Evolutionary conservation across 2,113 vertebrate genomes (phyloP).

Genomic region (Hiodon tergisus): DNA sequence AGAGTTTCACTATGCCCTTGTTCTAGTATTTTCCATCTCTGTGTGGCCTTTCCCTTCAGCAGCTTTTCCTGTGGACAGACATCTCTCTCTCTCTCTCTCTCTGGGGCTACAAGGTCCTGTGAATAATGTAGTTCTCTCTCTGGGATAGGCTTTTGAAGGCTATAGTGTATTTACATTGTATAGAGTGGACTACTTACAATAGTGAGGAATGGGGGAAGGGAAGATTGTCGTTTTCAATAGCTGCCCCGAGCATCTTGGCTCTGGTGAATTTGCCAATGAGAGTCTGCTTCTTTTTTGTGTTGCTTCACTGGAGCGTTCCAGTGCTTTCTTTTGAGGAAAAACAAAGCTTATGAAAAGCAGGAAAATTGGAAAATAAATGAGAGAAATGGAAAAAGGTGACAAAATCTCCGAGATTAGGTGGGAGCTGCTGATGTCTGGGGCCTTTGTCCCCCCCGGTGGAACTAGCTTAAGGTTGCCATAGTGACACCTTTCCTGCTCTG

Average conservation of each 20-base stretch:
- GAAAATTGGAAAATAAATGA: not conserved
- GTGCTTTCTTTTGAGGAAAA: not conserved
- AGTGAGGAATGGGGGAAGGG: not conserved
- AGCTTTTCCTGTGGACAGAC: not conserved
- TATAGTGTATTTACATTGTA: not conserved
- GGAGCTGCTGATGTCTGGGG: constrained; percentile 27
- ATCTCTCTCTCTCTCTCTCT: too few relatives aligned
- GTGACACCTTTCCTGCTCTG: constrained; percentile 39
- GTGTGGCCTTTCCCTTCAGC: not conserved
- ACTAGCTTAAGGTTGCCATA: constrained; percentile 49
- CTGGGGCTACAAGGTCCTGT: too few relatives aligned
- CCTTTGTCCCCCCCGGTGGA: constrained; percentile 50
- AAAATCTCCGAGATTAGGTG: not conserved
- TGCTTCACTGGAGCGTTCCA: not conserved
- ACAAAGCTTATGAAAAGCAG: constrained; percentile 10
- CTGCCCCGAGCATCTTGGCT: constrained; percentile 10
- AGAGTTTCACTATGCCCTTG: not conserved
- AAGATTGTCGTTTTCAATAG: not conserved
- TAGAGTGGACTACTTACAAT: too few relatives aligned
- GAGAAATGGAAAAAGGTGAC: not conserved
- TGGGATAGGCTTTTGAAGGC: not conserved
- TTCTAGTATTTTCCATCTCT: not conserved
- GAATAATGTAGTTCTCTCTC: not conserved
- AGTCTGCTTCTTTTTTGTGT: not conserved
- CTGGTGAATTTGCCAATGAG: not conserved